Conservation (phyloP, 2,113 vertebrate species). For the Cyprinodon brontotheroides region DNA sequence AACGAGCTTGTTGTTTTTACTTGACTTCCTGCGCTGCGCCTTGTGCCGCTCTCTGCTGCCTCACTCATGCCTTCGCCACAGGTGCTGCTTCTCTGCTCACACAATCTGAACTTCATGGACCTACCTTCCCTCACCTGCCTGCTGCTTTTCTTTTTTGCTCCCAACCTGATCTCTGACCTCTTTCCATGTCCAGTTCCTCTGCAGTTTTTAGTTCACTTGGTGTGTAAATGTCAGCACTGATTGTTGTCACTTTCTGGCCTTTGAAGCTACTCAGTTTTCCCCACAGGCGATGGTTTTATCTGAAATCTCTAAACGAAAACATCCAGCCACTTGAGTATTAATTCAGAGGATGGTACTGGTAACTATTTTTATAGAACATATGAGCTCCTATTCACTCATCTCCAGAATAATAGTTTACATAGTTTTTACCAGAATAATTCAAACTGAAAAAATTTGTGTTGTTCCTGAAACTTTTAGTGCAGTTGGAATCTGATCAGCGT, state of each 20-base stretch:
- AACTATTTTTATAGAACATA: neutral
- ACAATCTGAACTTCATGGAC: conserved; percentile 61
- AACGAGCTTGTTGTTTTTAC: neutral
- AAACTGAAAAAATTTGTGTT: too few species aligned
- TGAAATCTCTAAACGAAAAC: conserved; percentile 10
- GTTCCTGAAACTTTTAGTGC: neutral
- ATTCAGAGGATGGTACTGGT: neutral
- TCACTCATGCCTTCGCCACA: conserved; percentile 61
- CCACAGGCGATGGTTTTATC: conserved; percentile 22
- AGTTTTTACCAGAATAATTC: neutral
- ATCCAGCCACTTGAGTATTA: neutral
- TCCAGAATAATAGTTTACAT: too few species aligned
- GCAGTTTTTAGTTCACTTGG: conserved; percentile 33
- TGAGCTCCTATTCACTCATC: too few species aligned
- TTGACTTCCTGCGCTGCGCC: conserved; percentile 10
- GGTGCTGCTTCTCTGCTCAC: conserved; percentile 73
- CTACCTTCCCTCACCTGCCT: conserved; percentile 11
- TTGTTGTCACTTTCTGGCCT: conserved; percentile 9
- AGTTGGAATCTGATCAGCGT: too few species aligned
- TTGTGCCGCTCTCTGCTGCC: conserved; percentile 25
- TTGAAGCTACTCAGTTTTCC: neutral
- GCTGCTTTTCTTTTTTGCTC: neutral
- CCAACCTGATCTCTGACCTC: neutral
- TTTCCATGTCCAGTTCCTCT: conserved; percentile 5
- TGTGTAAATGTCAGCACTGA: conserved; percentile 12